A percentile compares a stretch with the other conserved stretches of the same genome.
These are phyloP conservation scores for Agrotis ipsilon DNA, from an alignment of 2,888 invertebrate species.

Conservation along the genomic window DNA sequence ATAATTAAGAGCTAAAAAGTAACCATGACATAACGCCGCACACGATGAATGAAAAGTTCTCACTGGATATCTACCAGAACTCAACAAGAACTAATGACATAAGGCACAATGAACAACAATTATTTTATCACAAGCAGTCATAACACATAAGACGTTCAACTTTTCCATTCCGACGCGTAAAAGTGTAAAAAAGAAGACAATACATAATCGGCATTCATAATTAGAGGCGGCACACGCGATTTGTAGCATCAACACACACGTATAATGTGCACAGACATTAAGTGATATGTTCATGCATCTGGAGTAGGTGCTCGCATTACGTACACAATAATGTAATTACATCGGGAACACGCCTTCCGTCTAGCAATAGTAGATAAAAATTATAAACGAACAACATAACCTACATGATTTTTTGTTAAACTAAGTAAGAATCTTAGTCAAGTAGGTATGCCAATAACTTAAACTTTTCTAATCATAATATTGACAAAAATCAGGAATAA, in stretches of 20 bases:
- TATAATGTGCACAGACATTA: constrained; percentile 27
- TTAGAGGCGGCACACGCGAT: constrained; percentile 79
- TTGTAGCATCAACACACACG: constrained; percentile 60
- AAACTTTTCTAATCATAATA: neutral
- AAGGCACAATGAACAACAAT: constrained; percentile 72
- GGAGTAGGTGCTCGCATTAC: constrained; percentile 25
- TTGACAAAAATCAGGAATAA: neutral
- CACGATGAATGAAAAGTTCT: constrained; percentile 39
- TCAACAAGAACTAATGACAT: constrained; percentile 68
- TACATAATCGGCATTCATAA: constrained; percentile 81
- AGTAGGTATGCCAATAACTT: neutral
- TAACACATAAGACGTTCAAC: constrained; percentile 82
- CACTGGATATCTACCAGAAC: constrained; percentile 43
- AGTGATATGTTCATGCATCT: constrained; percentile 33
- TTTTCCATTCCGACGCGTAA: constrained; percentile 84
- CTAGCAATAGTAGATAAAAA: constrained; percentile 38
- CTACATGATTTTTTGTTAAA: neutral
- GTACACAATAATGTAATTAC: constrained; percentile 31
- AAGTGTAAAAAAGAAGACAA: constrained; percentile 83
- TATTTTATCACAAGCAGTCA: constrained; percentile 72
- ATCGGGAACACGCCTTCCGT: constrained; percentile 55
- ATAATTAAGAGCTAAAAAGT: constrained; percentile 25
- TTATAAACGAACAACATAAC: constrained; percentile 1
- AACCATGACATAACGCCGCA: constrained; percentile 34
- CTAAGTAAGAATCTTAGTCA: neutral